phyloP scores from a whole-genome alignment of 2,113 vertebrate genomes.

The Seriola rivoliana region DNA sequence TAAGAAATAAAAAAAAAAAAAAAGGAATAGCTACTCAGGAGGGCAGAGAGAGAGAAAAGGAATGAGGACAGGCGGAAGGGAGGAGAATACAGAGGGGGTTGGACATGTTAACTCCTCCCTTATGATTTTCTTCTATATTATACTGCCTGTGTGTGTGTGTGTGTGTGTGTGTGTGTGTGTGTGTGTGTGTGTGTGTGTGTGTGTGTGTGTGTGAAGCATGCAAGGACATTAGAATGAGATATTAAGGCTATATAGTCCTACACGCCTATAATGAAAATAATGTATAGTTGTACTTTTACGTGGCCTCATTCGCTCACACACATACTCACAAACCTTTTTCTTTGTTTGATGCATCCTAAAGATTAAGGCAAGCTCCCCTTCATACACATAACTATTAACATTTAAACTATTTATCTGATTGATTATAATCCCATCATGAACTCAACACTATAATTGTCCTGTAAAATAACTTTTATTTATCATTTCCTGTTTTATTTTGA shows the following conservation, averaged over 20 bases:
- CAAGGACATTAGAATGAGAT: conserved; percentile 53
- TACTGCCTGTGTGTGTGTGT: not conserved
- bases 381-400: too few species aligned
- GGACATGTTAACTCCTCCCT: conserved; percentile 51
- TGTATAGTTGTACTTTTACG: conserved; percentile 27
- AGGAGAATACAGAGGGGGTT: conserved; percentile 23
- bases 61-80: conserved; percentile 19
- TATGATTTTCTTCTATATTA: conserved; percentile 19
- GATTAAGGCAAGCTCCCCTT: too few species aligned
- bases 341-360: too few species aligned
- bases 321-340: too few species aligned
- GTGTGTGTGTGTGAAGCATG: conserved; percentile 11
- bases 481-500: too few species aligned
- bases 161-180: conserved; percentile 13
- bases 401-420: too few species aligned
- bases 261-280: conserved; percentile 42
- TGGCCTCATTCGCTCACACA: not conserved
- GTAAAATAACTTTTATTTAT: too few species aligned
- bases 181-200: conserved; percentile 1
- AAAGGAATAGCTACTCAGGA: conserved; percentile 49
- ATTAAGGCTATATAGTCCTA: conserved; percentile 40
- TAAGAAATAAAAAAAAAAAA: conserved; percentile 43
- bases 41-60: conserved; percentile 24
- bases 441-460: too few species aligned
- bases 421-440: too few species aligned